Base-by-base conservation (phyloP, 2,888 invertebrate species). In the Ennomos fuscantarius region DNA sequence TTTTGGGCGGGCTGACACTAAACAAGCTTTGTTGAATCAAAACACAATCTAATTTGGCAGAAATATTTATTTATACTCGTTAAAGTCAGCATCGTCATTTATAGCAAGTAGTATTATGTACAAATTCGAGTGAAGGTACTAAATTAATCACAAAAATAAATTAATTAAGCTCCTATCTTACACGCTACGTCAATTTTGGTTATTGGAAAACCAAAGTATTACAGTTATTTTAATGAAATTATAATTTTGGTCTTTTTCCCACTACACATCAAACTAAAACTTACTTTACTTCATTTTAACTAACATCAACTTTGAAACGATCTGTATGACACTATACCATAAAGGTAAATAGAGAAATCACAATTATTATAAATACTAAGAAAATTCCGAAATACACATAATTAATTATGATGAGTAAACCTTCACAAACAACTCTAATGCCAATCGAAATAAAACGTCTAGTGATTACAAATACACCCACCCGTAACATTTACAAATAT, bases 31-130 rank as follows among this genome's bases (percentile, higher is more conserved):
- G 11, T 60, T 24, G 74, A 81, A 85, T 79, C 68, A 82, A 87
- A 82, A 77, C 70, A 77, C 72, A 62, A 65, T 65, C 66, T 87
- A 86, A 91, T 92, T 92, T 92, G 92, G 92, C 92, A 91, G 91
- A 92, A 89, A 89, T 90, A 89, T 91, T 91, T 90, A 90, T 89
- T 91, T 84, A 87, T 90, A 91, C 86, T 87, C 83, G 85, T 87
- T 87, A 86, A 89, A 86, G 79, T 86, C 87, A 91, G 89, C 89
- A 81, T 84, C 81, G 78, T 87, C 85, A 83, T 86, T 84, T 83
- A 86, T 86, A 89, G 90, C 88, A 85, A 80, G 80, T 86, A 82
- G 84, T 80, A 68, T 81, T 90, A 91, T 91, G 84, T 91, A 91
- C 91, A 92, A 83, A 80, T 82, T 84, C 78, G 78, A 87, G 82